phyloP scores from a whole-genome alignment of 1,140 invertebrate genomes.

The Drosophila nebulosa region DNA sequence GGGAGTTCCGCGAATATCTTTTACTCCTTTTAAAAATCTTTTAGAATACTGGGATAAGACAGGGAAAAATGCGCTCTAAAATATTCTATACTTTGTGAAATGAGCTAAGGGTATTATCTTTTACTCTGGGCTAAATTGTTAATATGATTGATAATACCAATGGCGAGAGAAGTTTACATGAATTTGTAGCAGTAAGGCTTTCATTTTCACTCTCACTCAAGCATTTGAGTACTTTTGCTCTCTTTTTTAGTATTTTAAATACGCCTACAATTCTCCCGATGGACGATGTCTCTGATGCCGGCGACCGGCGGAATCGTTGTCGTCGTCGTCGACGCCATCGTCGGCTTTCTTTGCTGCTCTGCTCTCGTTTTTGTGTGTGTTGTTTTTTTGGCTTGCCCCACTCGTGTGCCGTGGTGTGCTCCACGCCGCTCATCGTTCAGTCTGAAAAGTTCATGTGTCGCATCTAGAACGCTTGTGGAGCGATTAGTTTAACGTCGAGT shows the following conservation, averaged over 20 bases:
- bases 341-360: constrained; percentile 39
- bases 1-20: too few relatives aligned
- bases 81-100: too few relatives aligned
- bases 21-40: too few relatives aligned
- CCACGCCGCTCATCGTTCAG: constrained; percentile 50
- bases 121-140: too few relatives aligned
- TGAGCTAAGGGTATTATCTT: not conserved
- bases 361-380: constrained; percentile 24
- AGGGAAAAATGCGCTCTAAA: too few relatives aligned
- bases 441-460: constrained; percentile 71
- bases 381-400: constrained; percentile 38
- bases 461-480: constrained; percentile 59
- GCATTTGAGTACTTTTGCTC: constrained; percentile 10
- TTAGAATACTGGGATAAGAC: too few relatives aligned
- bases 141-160: not conserved
- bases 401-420: constrained; percentile 6
- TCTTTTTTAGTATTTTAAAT: constrained; percentile 18
- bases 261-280: constrained; percentile 6
- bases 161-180: not conserved
- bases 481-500: constrained; percentile 13
- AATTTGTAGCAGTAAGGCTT: constrained; percentile 13
- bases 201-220: constrained; percentile 38
- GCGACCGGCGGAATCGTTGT: constrained; percentile 24
- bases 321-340: constrained; percentile 29
- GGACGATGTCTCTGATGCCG: constrained; percentile 29